Percentiles rank a stretch among this genome's conserved stretches.
Evolutionary conservation across 2,888 invertebrate genomes (phyloP).

Genomic region (Drosophila ustulata): DNA sequence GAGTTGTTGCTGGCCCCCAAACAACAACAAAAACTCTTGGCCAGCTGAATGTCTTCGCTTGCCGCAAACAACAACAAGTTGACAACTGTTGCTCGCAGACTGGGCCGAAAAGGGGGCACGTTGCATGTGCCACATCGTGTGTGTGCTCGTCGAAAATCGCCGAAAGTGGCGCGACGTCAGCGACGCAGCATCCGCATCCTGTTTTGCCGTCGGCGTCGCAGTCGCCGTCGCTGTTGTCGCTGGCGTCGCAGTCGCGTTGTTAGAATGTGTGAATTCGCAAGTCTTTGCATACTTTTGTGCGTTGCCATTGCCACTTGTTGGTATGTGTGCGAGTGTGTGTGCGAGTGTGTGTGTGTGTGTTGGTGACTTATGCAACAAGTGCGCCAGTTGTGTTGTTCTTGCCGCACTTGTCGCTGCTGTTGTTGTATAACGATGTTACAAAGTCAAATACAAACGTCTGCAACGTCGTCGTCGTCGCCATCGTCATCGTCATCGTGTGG

Average conservation of each 20-base stretch:
- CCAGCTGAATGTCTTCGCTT: constrained; percentile 32
- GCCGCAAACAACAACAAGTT: constrained; percentile 67
- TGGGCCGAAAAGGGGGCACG: constrained; percentile 9
- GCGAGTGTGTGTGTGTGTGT: constrained; percentile 38
- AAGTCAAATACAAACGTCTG: constrained; percentile 77
- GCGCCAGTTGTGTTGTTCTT: constrained; percentile 57
- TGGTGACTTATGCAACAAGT: constrained; percentile 75
- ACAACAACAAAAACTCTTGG: neutral
- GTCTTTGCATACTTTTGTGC: constrained; percentile 80
- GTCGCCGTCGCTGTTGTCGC: constrained; percentile 27
- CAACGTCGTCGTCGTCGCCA: constrained; percentile 58
- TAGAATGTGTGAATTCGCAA: constrained; percentile 75
- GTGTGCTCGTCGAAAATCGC: constrained; percentile 69
- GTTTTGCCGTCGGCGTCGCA: constrained; percentile 31
- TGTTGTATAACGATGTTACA: constrained; percentile 74
- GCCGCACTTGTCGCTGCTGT: constrained; percentile 33
- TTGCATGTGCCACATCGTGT: constrained; percentile 26
- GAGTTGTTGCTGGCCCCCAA: constrained; percentile 23
- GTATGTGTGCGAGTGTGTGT: constrained; percentile 20
- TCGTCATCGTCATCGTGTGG: constrained; percentile 12
- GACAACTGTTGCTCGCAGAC: constrained; percentile 70
- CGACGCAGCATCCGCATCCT: constrained; percentile 41
- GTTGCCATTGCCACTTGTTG: constrained; percentile 75
- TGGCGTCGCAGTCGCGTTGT: constrained; percentile 43
- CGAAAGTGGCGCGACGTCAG: constrained; percentile 69